Conservation (phyloP, 1,140 invertebrate species). For the Rhagoletis zephyria region DNA sequence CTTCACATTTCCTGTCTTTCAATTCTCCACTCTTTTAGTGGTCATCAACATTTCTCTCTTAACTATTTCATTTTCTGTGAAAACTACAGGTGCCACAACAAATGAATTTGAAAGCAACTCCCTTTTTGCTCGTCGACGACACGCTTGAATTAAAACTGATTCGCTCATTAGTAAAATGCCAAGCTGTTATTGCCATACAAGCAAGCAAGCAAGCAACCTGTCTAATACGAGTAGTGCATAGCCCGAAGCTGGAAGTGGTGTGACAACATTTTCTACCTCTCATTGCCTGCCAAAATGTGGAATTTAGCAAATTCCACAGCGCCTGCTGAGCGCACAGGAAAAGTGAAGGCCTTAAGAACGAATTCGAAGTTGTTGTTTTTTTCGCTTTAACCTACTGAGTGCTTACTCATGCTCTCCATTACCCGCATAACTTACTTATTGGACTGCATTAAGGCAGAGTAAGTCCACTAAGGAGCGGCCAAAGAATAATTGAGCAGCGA, state of each 20-base stretch:
- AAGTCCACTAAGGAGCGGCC: neutral
- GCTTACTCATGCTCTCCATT: neutral
- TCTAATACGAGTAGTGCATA: too few species aligned
- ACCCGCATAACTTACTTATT: neutral
- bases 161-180: conserved; percentile 43
- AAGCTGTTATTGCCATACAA: conserved; percentile 1
- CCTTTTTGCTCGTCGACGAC: neutral
- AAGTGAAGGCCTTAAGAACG: neutral
- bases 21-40: neutral
- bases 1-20: too few species aligned
- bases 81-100: neutral
- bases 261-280: conserved; percentile 25
- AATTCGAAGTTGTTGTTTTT: neutral
- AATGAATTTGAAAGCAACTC: neutral
- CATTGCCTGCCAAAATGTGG: neutral
- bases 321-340: neutral
- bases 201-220: neutral
- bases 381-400: conserved; percentile 9
- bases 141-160: conserved; percentile 39
- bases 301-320: conserved; percentile 1
- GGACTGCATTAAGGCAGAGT: neutral
- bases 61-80: neutral
- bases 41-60: neutral
- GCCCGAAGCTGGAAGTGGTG: conserved; percentile 28
- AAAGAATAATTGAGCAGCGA: neutral